Evolutionary conservation across 2,113 vertebrate genomes (phyloP).

Genomic region (Bungarus multicinctus): DNA sequence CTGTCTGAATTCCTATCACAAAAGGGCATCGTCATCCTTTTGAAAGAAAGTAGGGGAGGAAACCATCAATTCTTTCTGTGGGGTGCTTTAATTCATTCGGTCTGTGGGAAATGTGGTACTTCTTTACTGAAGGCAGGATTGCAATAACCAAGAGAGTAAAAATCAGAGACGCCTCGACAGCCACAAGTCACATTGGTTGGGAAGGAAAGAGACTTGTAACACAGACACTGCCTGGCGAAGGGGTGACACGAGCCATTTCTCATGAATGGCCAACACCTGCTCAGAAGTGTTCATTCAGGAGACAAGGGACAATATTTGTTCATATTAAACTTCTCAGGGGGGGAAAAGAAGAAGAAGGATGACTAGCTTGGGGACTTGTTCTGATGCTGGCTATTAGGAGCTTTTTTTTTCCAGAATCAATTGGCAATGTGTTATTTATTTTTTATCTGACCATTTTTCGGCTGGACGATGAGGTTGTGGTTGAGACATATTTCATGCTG

Average conservation of each 20-base stretch:
- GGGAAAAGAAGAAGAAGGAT: background rate
- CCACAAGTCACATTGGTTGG: background rate
- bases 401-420: background rate
- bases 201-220: background rate
- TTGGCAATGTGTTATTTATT: background rate
- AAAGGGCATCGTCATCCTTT: background rate
- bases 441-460: slow-evolving; percentile 20
- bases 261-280: background rate
- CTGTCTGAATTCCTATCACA: background rate
- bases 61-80: background rate
- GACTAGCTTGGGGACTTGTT: background rate
- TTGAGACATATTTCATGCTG: background rate
- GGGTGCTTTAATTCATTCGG: background rate
- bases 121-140: background rate
- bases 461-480: background rate
- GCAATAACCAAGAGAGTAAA: background rate
- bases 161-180: background rate
- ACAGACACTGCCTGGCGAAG: background rate
- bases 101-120: background rate
- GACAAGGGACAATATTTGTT: background rate
- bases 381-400: background rate
- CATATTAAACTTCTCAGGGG: background rate
- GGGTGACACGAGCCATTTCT: background rate
- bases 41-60: background rate
- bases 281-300: background rate